phyloP scores from a whole-genome alignment of 2,888 invertebrate genomes.

The Pandemis corylana region DNA sequence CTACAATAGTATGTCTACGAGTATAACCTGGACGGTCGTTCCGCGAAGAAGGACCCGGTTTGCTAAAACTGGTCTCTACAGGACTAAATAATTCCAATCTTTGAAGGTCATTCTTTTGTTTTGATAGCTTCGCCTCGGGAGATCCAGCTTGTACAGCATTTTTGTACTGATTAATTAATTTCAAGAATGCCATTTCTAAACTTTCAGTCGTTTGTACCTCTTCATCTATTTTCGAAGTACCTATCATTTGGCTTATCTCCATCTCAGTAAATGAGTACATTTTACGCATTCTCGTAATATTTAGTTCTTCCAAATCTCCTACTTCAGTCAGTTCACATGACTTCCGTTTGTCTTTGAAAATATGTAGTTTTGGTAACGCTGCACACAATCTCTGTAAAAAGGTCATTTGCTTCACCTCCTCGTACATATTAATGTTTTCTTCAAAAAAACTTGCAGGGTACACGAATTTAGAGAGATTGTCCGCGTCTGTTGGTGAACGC shows the following conservation, averaged over 20 bases:
- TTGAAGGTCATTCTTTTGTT: not conserved
- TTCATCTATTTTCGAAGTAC: constrained; percentile 47
- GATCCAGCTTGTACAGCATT: not conserved
- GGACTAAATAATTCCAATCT: not conserved
- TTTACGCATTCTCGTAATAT: constrained; percentile 40
- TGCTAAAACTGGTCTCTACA: not conserved
- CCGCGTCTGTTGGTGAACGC: constrained; percentile 68
- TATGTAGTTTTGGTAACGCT: not conserved
- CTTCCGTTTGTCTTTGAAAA: not conserved
- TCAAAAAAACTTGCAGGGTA: constrained; percentile 52
- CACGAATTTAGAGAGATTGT: constrained; percentile 49
- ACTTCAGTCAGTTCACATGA: constrained; percentile 1
- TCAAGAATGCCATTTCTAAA: constrained; percentile 55
- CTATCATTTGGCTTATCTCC: constrained; percentile 61
- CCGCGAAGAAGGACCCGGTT: constrained; percentile 1
- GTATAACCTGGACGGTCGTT: not conserved
- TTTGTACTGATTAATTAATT: constrained; percentile 20
- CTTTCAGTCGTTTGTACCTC: constrained; percentile 71
- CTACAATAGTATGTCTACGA: constrained; percentile 26
- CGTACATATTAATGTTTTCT: constrained; percentile 46
- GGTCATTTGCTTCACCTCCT: constrained; percentile 35
- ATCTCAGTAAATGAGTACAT: constrained; percentile 64
- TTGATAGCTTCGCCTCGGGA: not conserved
- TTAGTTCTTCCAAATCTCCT: not conserved
- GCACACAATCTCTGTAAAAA: not conserved